Evolutionary conservation across 2,888 invertebrate species (phyloP), one percentile per base, ranked within the genome.

Genomic region (Drosophila subquinaria): DNA sequence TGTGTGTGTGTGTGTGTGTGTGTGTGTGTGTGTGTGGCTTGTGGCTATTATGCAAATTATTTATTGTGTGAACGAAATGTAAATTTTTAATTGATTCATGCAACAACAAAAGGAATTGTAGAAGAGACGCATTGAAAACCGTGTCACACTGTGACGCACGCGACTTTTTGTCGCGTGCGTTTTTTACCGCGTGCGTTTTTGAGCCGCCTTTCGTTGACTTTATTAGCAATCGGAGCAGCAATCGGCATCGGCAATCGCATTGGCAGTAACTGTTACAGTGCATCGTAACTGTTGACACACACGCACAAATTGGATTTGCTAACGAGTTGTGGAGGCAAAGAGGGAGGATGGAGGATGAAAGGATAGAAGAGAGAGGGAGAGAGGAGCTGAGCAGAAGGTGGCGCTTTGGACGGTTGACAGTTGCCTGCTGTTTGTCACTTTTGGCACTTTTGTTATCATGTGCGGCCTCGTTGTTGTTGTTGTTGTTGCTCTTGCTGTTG

Each of bases 221-320:
- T 69, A 53, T 67, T 64, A 48, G 65, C 57, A 56, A 43, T 43
- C 20, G 43, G 20, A 30, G 35, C 43, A 47, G 56, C 42, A 53
- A 36, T 36, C 36, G 36, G 36, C 36, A 33, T 50, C 52, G 65
- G 51, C 17, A 55, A 55, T 42, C 20, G 38, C 42, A 47, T 60
- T 56, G 45, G 11, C 51, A 52, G 48, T 69, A 70, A 61, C 65
- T 45, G 69, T 72, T 56, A 53, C 55, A 62, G 71, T 65, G 73
- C 81, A 82, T 52, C 65, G 51, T 73, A 79, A 84, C 82, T 81
- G 79, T 84, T 81, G 77, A 86, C 82, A 82, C 71, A 81, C 86
- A 86, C 82, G 81, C 88, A 88, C 86, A 86, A 86, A 86, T 86
- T 86, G 86, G 86, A 85, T 88, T 85, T 88, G 61, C 82, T 81